phyloP scores from a whole-genome alignment of 2,113 vertebrate genomes.

The Coturnix japonica region DNA sequence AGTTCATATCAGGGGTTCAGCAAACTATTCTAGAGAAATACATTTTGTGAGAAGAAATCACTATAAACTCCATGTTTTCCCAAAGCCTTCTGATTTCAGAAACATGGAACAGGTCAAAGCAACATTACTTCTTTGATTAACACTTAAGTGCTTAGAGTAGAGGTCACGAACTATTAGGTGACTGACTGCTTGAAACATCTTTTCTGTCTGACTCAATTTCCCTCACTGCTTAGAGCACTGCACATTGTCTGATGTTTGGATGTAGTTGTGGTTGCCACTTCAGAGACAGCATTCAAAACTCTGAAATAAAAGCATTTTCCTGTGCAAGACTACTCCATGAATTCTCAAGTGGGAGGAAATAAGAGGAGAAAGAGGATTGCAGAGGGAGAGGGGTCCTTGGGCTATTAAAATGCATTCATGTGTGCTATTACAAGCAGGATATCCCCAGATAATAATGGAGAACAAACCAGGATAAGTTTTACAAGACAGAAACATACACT shows the following conservation, averaged over 20 bases:
- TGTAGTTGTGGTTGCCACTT: background rate
- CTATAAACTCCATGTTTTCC: background rate
- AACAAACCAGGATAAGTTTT: background rate
- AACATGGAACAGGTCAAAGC: background rate
- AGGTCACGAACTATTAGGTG: background rate
- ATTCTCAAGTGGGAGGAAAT: background rate
- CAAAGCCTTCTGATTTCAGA: background rate
- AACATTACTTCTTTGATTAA: background rate
- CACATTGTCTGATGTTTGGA: background rate
- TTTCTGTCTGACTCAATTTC: background rate
- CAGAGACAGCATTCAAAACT: background rate
- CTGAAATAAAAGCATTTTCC: background rate
- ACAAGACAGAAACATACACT: background rate
- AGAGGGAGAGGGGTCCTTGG: background rate
- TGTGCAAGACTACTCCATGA: background rate
- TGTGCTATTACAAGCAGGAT: background rate
- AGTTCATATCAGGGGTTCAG: background rate
- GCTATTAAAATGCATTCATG: background rate
- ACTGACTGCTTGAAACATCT: background rate
- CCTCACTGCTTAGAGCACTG: background rate
- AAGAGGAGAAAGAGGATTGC: background rate
- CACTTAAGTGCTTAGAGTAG: background rate
- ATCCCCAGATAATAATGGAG: background rate
- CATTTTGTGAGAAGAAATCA: background rate
- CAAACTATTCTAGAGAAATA: background rate